Conservation (phyloP, 2,113 vertebrate genomes). For the Myotis brandtii region DNA sequence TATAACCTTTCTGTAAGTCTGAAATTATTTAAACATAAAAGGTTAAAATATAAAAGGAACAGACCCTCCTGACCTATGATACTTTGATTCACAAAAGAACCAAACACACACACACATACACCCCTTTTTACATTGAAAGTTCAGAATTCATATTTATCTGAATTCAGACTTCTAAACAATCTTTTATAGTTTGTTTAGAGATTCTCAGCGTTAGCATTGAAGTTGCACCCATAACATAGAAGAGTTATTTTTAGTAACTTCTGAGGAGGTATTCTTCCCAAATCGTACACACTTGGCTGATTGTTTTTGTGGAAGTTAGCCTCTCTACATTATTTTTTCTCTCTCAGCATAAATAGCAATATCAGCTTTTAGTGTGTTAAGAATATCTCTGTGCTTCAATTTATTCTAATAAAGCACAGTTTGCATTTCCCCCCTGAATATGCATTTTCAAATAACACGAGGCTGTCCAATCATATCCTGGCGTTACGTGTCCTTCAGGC, state of each 20-base stretch:
- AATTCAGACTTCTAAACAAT: not conserved
- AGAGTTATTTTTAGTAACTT: not conserved
- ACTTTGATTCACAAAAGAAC: not conserved
- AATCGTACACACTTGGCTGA: not conserved
- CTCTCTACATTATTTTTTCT: not conserved
- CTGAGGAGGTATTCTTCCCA: not conserved
- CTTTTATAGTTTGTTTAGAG: not conserved
- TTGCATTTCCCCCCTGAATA: not conserved
- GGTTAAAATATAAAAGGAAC: not conserved
- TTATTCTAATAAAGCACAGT: constrained; percentile 14
- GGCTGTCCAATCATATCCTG: not conserved
- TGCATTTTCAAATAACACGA: not conserved
- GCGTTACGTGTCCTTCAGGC: not conserved
- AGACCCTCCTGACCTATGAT: not conserved
- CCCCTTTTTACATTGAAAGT: not conserved
- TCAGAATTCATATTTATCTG: constrained; percentile 32
- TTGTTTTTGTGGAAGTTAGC: constrained; percentile 9
- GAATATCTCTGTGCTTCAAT: not conserved
- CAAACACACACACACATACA: not conserved
- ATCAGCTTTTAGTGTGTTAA: constrained; percentile 9
- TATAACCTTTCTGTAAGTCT: not conserved
- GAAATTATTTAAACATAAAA: constrained; percentile 46
- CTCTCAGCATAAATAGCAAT: not conserved
- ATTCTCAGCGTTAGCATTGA: not conserved
- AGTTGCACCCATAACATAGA: not conserved